A percentile compares a stretch with the other conserved stretches of the same genome.
Evolutionary conservation across 2,888 invertebrate genomes (phyloP).

Genomic region (Watsonalla cultraria): DNA sequence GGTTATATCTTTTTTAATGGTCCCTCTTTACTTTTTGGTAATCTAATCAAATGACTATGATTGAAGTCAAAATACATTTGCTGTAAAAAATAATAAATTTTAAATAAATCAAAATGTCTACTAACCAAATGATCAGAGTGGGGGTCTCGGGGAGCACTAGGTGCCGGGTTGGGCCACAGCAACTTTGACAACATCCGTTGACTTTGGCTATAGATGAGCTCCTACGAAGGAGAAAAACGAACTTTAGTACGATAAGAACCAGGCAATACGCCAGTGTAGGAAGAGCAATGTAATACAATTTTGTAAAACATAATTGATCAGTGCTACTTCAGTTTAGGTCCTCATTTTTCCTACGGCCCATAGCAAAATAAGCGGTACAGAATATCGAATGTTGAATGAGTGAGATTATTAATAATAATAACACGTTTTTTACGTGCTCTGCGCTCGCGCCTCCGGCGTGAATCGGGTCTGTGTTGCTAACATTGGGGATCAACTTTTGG

Average conservation of each 20-base stretch:
- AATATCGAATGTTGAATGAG: slow-evolving; percentile 45
- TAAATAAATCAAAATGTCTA: slow-evolving; percentile 68
- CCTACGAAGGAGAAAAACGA: slow-evolving; percentile 76
- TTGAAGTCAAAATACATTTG: not conserved
- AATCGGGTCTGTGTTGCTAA: slow-evolving; percentile 37
- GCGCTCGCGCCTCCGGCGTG: slow-evolving; percentile 65
- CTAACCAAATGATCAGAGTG: slow-evolving; percentile 79
- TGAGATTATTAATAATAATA: slow-evolving; percentile 73
- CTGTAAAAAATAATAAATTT: slow-evolving; percentile 6
- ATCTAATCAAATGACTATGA: not conserved
- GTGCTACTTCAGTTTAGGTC: slow-evolving; percentile 3
- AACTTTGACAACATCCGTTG: slow-evolving; percentile 79
- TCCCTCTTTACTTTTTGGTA: slow-evolving; percentile 27
- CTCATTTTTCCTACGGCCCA: slow-evolving; percentile 26
- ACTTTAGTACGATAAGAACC: slow-evolving; percentile 54
- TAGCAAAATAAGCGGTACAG: slow-evolving; percentile 22
- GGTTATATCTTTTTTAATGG: slow-evolving; percentile 55
- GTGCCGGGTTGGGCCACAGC: slow-evolving; percentile 76
- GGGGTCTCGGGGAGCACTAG: slow-evolving; percentile 76
- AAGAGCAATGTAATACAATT: not conserved
- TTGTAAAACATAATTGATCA: not conserved
- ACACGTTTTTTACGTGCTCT: slow-evolving; percentile 60
- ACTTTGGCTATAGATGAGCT: slow-evolving; percentile 79
- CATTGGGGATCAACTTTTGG: slow-evolving; percentile 45
- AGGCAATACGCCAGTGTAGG: slow-evolving; percentile 6